Conservation (phyloP, 2,888 invertebrate species). For the Caradrina kadenii region DNA sequence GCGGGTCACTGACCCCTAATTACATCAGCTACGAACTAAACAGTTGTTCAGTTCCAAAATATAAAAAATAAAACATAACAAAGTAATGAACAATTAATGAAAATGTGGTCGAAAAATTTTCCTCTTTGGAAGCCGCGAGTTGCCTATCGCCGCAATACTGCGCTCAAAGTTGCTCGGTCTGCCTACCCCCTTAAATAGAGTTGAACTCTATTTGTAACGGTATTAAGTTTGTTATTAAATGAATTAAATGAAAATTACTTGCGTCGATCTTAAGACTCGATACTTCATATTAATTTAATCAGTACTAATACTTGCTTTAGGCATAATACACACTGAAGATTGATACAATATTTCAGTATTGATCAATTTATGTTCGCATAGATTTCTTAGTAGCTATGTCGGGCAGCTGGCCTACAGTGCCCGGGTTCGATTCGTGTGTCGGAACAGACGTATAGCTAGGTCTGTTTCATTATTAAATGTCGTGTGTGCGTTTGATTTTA, state of each 20-base stretch:
- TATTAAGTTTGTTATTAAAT: too few species aligned
- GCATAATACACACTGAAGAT: slow-evolving; percentile 33
- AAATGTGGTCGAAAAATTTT: too few species aligned
- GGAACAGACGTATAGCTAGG: neutral
- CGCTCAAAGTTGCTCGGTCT: too few species aligned
- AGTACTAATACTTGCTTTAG: slow-evolving; percentile 15
- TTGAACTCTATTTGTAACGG: too few species aligned
- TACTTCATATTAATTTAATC: neutral
- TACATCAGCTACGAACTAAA: too few species aligned
- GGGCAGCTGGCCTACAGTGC: neutral
- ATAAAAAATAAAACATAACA: too few species aligned
- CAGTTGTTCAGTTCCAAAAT: too few species aligned
- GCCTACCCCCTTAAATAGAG: too few species aligned
- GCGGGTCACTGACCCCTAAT: too few species aligned
- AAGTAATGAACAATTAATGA: too few species aligned
- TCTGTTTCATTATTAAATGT: slow-evolving; percentile 16
- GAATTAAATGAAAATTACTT: neutral
- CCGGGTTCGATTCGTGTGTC: slow-evolving; percentile 8
- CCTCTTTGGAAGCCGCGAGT: too few species aligned
- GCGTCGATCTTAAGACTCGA: slow-evolving; percentile 5
- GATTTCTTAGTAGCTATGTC: slow-evolving; percentile 7
- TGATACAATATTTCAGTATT: slow-evolving; percentile 7
- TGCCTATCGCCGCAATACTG: too few species aligned
- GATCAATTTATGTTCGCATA: slow-evolving; percentile 3
- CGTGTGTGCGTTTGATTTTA: neutral